These are phyloP conservation scores for Drosophila mayaguana DNA, from an alignment of 2,888 invertebrate genomes.

Conservation along the genomic window DNA sequence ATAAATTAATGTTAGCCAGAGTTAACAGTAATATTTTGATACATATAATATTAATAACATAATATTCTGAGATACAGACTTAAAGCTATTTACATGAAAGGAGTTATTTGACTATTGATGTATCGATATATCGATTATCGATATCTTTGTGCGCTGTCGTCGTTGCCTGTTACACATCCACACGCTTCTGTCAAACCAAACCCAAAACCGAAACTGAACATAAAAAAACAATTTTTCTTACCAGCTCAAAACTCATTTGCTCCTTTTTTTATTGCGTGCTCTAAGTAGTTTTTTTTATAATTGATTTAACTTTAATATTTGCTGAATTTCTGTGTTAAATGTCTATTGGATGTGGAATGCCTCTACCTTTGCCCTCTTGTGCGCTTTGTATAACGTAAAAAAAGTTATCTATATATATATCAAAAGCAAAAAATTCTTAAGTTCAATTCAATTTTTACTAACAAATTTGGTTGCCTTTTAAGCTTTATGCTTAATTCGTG, in stretches of 20 bases:
- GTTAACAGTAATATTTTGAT: not conserved
- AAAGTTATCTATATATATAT: constrained; percentile 14
- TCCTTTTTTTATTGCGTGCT: constrained; percentile 22
- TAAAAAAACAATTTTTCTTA: constrained; percentile 18
- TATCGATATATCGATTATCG: not conserved
- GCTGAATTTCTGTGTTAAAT: constrained; percentile 54
- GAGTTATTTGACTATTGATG: not conserved
- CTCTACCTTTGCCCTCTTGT: constrained; percentile 46
- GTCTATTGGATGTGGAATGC: constrained; percentile 66
- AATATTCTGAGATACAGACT: not conserved
- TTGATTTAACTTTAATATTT: constrained; percentile 23
- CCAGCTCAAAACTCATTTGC: constrained; percentile 19
- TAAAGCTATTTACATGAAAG: not conserved
- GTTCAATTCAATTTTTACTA: constrained; percentile 64
- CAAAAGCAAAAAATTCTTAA: constrained; percentile 31
- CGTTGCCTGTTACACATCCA: constrained; percentile 48
- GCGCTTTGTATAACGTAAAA: constrained; percentile 57
- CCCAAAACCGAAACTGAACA: constrained; percentile 15
- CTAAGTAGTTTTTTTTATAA: constrained; percentile 16
- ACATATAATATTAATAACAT: not conserved
- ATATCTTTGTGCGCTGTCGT: constrained; percentile 31
- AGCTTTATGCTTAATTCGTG: constrained; percentile 71
- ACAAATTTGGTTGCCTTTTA: constrained; percentile 69
- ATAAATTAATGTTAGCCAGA: not conserved
- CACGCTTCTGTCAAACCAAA: constrained; percentile 17